Evolutionary conservation across 2,888 invertebrate genomes (phyloP).

Genomic region (Drosophila tripunctata): DNA sequence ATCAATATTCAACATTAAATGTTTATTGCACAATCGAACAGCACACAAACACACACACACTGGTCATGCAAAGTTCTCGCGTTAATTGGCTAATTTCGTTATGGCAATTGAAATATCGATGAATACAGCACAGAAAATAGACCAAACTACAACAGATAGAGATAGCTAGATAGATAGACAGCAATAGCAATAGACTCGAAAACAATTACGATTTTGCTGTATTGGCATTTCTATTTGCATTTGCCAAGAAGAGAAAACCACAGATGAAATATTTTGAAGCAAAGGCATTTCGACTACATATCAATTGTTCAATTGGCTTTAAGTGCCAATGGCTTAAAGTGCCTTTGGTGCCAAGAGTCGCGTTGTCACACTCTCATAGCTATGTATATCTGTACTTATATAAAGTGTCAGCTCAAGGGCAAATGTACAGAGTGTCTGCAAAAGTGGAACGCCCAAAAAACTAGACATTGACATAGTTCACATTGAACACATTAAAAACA

Average conservation of each 20-base stretch:
- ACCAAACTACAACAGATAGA: not conserved
- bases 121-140: not conserved
- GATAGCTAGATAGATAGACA: not conserved
- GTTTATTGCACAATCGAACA: constrained; percentile 32
- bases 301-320: constrained; percentile 43
- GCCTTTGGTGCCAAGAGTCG: constrained; percentile 16
- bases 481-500: constrained; percentile 49
- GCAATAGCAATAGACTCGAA: not conserved
- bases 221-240: constrained; percentile 31
- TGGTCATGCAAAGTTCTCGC: constrained; percentile 10
- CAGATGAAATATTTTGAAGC: not conserved
- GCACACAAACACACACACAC: constrained; percentile 9
- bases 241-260: constrained; percentile 20
- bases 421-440: constrained; percentile 20
- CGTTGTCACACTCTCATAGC: constrained; percentile 29
- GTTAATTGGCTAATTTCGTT: constrained; percentile 44
- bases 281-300: constrained; percentile 1
- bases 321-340: constrained; percentile 11
- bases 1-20: constrained; percentile 43
- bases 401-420: constrained; percentile 66
- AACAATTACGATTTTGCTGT: constrained; percentile 9
- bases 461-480: constrained; percentile 69
- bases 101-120: constrained; percentile 28
- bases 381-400: not conserved
- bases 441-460: constrained; percentile 14